Evolutionary conservation across 2,888 invertebrate species (phyloP).

Genomic region (Tricholauxania praeusta): DNA sequence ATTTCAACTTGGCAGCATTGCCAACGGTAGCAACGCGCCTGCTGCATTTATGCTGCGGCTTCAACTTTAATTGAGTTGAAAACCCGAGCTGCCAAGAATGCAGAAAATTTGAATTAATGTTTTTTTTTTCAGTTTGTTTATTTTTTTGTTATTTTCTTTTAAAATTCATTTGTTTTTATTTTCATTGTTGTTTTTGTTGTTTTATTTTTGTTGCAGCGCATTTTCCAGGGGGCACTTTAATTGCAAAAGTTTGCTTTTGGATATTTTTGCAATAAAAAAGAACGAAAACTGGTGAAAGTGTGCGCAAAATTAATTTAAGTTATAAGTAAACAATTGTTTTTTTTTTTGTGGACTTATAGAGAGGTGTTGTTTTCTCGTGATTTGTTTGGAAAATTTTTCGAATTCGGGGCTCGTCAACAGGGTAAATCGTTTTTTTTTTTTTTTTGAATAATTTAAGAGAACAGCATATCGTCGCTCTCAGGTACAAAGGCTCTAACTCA

Average conservation of each 20-base stretch:
- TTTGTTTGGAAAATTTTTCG: too few species aligned
- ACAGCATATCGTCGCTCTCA: too few species aligned
- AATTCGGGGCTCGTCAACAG: too few species aligned
- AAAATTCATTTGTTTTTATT: neutral
- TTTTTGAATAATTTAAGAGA: too few species aligned
- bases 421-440: too few species aligned
- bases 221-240: conserved; percentile 39
- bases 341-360: too few species aligned
- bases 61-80: conserved; percentile 55
- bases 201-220: conserved; percentile 1
- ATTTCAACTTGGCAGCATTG: conserved; percentile 1
- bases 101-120: conserved; percentile 32
- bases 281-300: too few species aligned
- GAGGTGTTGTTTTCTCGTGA: too few species aligned
- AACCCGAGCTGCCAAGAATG: conserved; percentile 36
- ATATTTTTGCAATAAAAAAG: too few species aligned
- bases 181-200: neutral
- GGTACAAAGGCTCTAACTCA: too few species aligned
- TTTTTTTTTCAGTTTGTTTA: neutral
- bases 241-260: conserved; percentile 42
- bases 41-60: conserved; percentile 52
- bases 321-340: too few species aligned
- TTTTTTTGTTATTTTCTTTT: neutral
- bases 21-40: neutral
- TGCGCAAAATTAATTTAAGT: too few species aligned